These are phyloP conservation scores for Globicephala melas DNA, from an alignment of 2,113 vertebrate species.

Conservation along the genomic window DNA sequence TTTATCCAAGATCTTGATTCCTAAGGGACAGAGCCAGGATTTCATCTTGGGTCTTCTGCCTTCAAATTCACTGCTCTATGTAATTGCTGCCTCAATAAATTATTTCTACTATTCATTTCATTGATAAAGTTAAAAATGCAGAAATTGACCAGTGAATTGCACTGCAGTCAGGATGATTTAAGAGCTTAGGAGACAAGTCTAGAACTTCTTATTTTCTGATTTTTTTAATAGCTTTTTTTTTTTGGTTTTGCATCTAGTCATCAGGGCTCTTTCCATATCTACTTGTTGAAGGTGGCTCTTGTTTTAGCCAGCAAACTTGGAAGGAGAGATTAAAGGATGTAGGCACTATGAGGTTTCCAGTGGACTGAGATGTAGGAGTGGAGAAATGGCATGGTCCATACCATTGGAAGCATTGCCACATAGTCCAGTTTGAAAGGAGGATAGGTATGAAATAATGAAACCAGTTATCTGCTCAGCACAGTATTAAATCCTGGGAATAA, in stretches of 20 bases:
- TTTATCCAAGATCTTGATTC: neutral
- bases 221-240: neutral
- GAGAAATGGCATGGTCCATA: neutral
- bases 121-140: neutral
- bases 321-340: neutral
- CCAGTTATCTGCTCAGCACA: neutral
- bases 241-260: neutral
- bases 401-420: neutral
- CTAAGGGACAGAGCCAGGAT: neutral
- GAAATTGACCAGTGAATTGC: neutral
- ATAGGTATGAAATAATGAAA: conserved; percentile 15
- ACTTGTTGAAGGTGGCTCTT: neutral
- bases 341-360: neutral
- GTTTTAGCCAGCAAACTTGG: neutral
- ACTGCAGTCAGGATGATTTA: neutral
- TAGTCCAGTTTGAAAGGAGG: neutral
- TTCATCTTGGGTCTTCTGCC: neutral
- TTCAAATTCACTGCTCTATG: neutral
- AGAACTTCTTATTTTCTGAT: conserved; percentile 28
- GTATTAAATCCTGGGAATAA: neutral
- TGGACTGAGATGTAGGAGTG: neutral
- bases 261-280: neutral
- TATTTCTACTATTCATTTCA: conserved; percentile 17
- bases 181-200: neutral
- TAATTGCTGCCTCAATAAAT: neutral